Evolutionary conservation across 2,113 vertebrate species (phyloP), one percentile per base, ranked within the genome.

Genomic region (Psephotus haematonotus): DNA sequence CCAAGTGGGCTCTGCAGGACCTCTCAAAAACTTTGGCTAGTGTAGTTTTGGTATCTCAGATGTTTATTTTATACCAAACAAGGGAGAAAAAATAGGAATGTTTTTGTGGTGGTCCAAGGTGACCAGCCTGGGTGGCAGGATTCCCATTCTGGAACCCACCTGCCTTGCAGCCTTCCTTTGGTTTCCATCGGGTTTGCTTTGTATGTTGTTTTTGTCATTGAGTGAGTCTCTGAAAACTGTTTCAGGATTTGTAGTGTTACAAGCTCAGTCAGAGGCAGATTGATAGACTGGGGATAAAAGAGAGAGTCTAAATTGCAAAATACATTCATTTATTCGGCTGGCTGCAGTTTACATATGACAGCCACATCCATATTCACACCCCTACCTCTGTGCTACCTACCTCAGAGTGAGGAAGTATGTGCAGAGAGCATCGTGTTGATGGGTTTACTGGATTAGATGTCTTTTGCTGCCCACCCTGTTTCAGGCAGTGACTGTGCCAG

Each of bases 341-440:
- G 60, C 62, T 60, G 82, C 33, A 7, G 39, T 23, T 50, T 39
- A 4, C 35, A 1, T 6, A 3, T 9, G 67, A 28, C 49, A 24
- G 67, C 67, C 28, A 6, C 59, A 11, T 16, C 62, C 52, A 2
- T 17, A 6, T 13, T 46, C 39, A 16, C 33, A 1, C 12, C 63
- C 2, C 2, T 3, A 9, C 7, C 71, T 41, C 71, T 6, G n/a
- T 6, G 7, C n/a, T 33, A 1, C 41, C n/a, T 10, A 5, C 65
- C 20, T 20, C 65, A 10, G 9, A 9, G 68, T 2, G 7, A n/a
- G 76, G 13, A 19, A 2, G 28, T 7, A 23, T 1, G 19, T 10
- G 5, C 25, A 5, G 27, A 39, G 46, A 46, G 63, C 46, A 1
- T 6, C 13, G 1, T 20, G 0, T 1, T 4, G 39, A 11, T 20